phyloP scores from a whole-genome alignment of 2,113 vertebrate species.

The Pollachius pollachius region DNA sequence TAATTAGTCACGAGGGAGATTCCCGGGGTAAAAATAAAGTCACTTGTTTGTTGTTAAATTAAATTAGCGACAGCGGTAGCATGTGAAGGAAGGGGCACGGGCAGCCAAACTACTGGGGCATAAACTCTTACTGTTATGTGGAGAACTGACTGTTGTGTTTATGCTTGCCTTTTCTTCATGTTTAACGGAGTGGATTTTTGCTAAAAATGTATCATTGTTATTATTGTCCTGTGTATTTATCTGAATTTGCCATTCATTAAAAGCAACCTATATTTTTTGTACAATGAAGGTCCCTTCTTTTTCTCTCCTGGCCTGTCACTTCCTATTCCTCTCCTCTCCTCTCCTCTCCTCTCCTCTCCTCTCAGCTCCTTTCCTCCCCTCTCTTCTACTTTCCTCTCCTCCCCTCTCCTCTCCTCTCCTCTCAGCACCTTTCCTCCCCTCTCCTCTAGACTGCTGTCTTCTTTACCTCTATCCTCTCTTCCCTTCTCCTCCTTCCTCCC shows the following conservation, averaged over 20 bases:
- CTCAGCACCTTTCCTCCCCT: neutral
- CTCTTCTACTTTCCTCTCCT: too few relatives aligned
- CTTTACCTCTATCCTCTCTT: neutral
- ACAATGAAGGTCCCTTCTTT: slow-evolving; percentile 21
- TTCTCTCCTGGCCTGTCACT: neutral
- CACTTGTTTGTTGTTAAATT: slow-evolving; percentile 55
- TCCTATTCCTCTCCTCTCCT: slow-evolving; percentile 30
- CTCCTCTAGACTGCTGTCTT: too few relatives aligned
- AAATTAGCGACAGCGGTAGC: slow-evolving; percentile 58
- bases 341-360: neutral
- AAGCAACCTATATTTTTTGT: slow-evolving; percentile 36
- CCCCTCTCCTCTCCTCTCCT: too few relatives aligned
- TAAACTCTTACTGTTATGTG: slow-evolving; percentile 36
- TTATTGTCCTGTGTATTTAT: slow-evolving; percentile 56
- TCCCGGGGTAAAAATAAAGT: slow-evolving; percentile 59
- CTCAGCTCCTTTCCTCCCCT: slow-evolving; percentile 28
- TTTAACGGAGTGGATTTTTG: slow-evolving; percentile 22
- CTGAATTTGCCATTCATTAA: slow-evolving; percentile 66
- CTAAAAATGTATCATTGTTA: slow-evolving; percentile 49
- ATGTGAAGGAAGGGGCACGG: slow-evolving; percentile 35
- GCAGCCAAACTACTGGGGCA: slow-evolving; percentile 40
- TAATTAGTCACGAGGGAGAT: slow-evolving; percentile 66
- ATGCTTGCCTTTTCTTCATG: slow-evolving; percentile 47
- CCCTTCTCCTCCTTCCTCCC: neutral
- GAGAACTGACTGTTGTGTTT: slow-evolving; percentile 48